Evolutionary conservation across 2,113 vertebrate species (phyloP).

Genomic region (Leptobrachium leishanense): DNA sequence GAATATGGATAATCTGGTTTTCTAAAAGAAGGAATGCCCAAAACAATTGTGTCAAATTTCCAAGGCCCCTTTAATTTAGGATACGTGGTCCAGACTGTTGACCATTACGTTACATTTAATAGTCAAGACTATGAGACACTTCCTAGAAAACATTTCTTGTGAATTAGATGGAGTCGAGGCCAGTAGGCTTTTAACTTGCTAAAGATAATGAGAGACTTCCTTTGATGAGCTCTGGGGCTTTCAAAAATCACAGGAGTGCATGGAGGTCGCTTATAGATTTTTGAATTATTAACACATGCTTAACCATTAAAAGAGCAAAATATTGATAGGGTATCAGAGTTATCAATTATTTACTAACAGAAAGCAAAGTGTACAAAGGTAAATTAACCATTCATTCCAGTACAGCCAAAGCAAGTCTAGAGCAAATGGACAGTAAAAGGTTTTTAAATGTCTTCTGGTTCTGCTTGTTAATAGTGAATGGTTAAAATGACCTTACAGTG

Average conservation of each 20-base stretch:
- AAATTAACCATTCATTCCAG: slow-evolving; percentile 58
- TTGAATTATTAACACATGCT: slow-evolving; percentile 92
- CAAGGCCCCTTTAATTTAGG: slow-evolving; percentile 54
- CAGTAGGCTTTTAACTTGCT: slow-evolving; percentile 69
- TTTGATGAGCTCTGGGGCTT: slow-evolving; percentile 68
- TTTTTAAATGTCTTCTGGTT: slow-evolving; percentile 34
- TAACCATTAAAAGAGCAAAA: slow-evolving; percentile 83
- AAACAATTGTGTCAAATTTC: not conserved
- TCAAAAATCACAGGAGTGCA: slow-evolving; percentile 68
- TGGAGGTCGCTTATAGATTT: slow-evolving; percentile 72
- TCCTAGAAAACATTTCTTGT: slow-evolving; percentile 47
- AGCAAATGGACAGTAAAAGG: slow-evolving; percentile 58
- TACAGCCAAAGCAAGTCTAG: slow-evolving; percentile 52
- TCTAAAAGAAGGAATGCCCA: not conserved
- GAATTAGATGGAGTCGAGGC: slow-evolving; percentile 47
- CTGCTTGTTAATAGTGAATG: slow-evolving; percentile 55
- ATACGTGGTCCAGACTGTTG: slow-evolving; percentile 57
- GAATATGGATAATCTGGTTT: too few species aligned
- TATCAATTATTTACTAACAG: slow-evolving; percentile 90
- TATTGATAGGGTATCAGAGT: slow-evolving; percentile 86
- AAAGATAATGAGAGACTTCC: slow-evolving; percentile 58
- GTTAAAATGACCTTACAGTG: slow-evolving; percentile 29
- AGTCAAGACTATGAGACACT: slow-evolving; percentile 40
- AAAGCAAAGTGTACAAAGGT: slow-evolving; percentile 70
- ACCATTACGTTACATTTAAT: slow-evolving; percentile 59